Evolutionary conservation across 2,797 vertebrate genomes (phyloP), one percentile per base, ranked within the genome.

Genomic region (Siniperca obscura): DNA sequence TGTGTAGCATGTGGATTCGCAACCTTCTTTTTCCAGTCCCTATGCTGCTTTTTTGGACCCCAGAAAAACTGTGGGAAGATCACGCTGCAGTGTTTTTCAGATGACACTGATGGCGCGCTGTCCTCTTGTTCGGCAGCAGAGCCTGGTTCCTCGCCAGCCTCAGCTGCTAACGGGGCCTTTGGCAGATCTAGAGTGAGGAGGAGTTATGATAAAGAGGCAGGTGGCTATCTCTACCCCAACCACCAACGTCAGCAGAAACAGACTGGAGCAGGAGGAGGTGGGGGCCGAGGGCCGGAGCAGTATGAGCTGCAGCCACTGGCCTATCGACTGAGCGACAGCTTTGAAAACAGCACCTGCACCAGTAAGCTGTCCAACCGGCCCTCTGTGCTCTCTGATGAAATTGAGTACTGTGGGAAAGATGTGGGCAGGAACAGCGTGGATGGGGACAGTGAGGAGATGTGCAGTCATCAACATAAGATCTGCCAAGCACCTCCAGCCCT

Each of bases 301-400:
- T 99, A 98, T 0, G 98, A 99, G 94, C 96, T 99, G 64, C 98
- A 98, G 91, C 98, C 98, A 17, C 75, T 99, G 87, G 97, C 97
- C 25, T 96, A 97, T 79, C 97, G 97, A 76, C 94, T 98, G 74
- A 99, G 97, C 0, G 98, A 99, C 95, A 99, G 98, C 90, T 99
- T 99, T 81, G 98, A 99, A 90, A 99, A 99, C 92, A 99, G 98
- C 95, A 99, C 98, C 16, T 98, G 97, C 87, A 99, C 98, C 60
- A 99, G 98, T 89, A 99, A 98, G 91, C 93, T 99, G 84, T 99
- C 98, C 87, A 99, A 99, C 91, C 94, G 97, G 44, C 98, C 98
- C 19, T 99, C 98, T 0, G 96, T 99, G 67, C 96, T 98, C 74
- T 99, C 98, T 0, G 98, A 99, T 85, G 98, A 99, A 85, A 97